Conservation (phyloP, 2,888 invertebrate genomes). For the Slavum lentiscoides region DNA sequence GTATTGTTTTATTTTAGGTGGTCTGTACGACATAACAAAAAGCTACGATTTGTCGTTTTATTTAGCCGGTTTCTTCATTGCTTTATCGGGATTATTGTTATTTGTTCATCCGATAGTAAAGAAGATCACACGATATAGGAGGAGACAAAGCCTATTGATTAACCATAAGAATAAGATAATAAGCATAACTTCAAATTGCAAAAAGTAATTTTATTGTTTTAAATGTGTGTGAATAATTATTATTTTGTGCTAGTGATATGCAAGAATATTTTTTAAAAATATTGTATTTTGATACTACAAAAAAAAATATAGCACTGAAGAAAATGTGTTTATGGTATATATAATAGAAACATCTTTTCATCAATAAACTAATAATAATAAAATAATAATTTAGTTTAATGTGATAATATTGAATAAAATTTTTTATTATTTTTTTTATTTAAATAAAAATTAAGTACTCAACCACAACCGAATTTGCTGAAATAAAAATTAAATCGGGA, state of each 20-base stretch:
- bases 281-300: too few species aligned
- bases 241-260: not conserved
- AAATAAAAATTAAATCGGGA: too few species aligned
- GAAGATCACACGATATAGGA: constrained; percentile 20
- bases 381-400: too few species aligned
- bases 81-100: constrained; percentile 72
- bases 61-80: constrained; percentile 78
- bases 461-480: too few species aligned
- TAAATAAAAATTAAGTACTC: too few species aligned
- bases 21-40: constrained; percentile 78
- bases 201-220: constrained; percentile 38
- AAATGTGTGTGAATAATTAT: constrained; percentile 7
- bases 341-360: too few species aligned
- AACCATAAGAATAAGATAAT: constrained; percentile 43
- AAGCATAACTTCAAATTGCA: constrained; percentile 27
- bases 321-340: too few species aligned
- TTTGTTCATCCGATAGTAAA: constrained; percentile 48
- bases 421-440: too few species aligned
- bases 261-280: not conserved
- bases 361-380: too few species aligned
- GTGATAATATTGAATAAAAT: too few species aligned
- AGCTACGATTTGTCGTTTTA: constrained; percentile 80
- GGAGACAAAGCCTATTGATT: constrained; percentile 29
- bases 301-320: too few species aligned
- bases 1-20: constrained; percentile 66